A percentile compares a stretch with the other conserved stretches of the same genome.
phyloP scores from a whole-genome alignment of 2,797 vertebrate species.

The Tinamus major region DNA sequence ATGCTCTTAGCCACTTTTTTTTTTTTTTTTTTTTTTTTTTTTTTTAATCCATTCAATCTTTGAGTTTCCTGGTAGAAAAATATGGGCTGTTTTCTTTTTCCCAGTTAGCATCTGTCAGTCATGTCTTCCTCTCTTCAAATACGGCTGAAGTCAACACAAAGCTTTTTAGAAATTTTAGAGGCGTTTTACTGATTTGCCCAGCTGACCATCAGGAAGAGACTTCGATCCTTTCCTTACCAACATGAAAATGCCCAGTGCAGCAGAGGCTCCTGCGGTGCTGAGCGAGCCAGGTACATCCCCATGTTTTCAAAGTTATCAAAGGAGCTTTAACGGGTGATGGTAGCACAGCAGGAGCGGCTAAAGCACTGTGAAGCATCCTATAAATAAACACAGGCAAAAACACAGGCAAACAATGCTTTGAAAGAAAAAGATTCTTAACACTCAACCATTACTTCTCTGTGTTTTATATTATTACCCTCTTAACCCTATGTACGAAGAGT shows the following conservation, averaged over 20 bases:
- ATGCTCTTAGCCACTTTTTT: not conserved
- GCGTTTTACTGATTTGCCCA: not conserved
- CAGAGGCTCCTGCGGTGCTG: not conserved
- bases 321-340: not conserved
- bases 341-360: not conserved
- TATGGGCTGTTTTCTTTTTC: not conserved
- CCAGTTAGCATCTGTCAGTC: not conserved
- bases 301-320: constrained; percentile 10
- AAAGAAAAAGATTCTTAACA: not conserved
- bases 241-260: not conserved
- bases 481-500: not conserved
- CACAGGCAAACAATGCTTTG: not conserved
- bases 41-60: not conserved
- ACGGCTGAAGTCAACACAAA: not conserved
- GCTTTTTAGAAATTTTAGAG: not conserved
- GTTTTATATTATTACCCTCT: not conserved
- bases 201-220: not conserved
- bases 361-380: not conserved
- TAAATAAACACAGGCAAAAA: constrained; percentile 13
- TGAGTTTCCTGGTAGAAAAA: not conserved
- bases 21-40: not conserved
- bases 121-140: not conserved
- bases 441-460: constrained; percentile 5
- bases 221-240: not conserved
- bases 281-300: not conserved